These are phyloP conservation scores for Loriculus beryllinus DNA, from an alignment of 2,797 vertebrate genomes.

Conservation along the genomic window DNA sequence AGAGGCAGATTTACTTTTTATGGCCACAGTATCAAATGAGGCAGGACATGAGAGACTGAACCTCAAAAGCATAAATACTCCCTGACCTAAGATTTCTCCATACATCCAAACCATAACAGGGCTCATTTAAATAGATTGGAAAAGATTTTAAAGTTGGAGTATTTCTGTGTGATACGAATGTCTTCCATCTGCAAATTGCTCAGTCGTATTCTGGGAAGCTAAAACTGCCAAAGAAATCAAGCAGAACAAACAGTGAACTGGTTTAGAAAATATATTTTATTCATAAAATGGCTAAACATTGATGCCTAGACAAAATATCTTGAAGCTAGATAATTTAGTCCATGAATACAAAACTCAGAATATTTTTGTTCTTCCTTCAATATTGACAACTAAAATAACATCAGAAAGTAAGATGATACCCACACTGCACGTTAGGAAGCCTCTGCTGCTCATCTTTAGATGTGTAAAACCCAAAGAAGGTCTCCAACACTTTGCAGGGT, in stretches of 20 bases:
- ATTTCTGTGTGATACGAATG: not conserved
- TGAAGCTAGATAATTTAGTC: not conserved
- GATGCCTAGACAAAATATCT: not conserved
- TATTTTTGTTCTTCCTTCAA: not conserved
- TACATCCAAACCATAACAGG: not conserved
- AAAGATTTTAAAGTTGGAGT: not conserved
- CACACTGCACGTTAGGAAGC: not conserved
- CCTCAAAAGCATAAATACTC: not conserved
- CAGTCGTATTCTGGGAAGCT: not conserved
- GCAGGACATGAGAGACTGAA: not conserved
- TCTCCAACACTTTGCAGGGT: not conserved
- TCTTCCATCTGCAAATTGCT: not conserved
- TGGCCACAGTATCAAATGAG: not conserved
- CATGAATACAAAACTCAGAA: not conserved
- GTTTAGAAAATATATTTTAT: constrained; percentile 34
- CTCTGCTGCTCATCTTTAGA: not conserved
- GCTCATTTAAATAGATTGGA: not conserved
- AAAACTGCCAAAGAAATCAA: not conserved
- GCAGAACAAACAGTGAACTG: not conserved
- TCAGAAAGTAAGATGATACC: not conserved
- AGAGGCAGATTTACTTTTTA: not conserved
- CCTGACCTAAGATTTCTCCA: not conserved
- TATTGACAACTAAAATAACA: not conserved
- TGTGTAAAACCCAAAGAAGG: not conserved
- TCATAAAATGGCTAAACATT: not conserved